Evolutionary conservation across 2,888 invertebrate genomes (phyloP), one percentile per base, ranked within the genome.

Genomic region (Yponomeuta plumbellus): DNA sequence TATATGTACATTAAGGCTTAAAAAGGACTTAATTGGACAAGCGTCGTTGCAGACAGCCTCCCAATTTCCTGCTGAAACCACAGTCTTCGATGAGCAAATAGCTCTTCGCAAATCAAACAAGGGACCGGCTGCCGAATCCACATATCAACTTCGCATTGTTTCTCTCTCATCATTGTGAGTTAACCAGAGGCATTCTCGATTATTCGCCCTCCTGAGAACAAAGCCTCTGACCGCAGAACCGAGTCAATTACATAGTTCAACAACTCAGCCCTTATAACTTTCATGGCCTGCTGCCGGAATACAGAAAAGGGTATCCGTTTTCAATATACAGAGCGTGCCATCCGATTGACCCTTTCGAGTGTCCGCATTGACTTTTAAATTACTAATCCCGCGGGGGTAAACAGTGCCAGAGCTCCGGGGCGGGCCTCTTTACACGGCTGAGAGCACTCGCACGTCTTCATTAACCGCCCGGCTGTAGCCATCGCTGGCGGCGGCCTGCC

Each of bases 321-420:
- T 89, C 89, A 90, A 90, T 90, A 90, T 86, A 80, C 81, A 78
- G 83, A 80, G 74, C 79, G 81, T 78, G 79, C 84, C 80, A 82
- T 84, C 81, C 88, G 90, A 90, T 88, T 90, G 90, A 90, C 90
- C 90, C 88, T 88, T 88, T 86, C 79, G 87, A 90, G 89, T 89
- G 88, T 91, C 87, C 86, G 87, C 89, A 91, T 91, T 91, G 90
- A 91, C 91, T 91, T 91, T 91, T 91, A 91, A 91, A 91, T 91
- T 91, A 88, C 87, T 90, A 90, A 91, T 90, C 88, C 86, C 85
- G 88, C 84, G 86, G 79, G 88, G 81, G 85, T 79, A 88, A 88
- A 90, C 83, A 88, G 85, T 81, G 82, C 81, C 81, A 82, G 79
- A 75, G 83, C 82, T 86, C 81, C 79, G 76, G 83, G 83, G 78